These are phyloP conservation scores for Podilymbus podiceps DNA, from an alignment of 2,113 vertebrate genomes.

Conservation along the genomic window DNA sequence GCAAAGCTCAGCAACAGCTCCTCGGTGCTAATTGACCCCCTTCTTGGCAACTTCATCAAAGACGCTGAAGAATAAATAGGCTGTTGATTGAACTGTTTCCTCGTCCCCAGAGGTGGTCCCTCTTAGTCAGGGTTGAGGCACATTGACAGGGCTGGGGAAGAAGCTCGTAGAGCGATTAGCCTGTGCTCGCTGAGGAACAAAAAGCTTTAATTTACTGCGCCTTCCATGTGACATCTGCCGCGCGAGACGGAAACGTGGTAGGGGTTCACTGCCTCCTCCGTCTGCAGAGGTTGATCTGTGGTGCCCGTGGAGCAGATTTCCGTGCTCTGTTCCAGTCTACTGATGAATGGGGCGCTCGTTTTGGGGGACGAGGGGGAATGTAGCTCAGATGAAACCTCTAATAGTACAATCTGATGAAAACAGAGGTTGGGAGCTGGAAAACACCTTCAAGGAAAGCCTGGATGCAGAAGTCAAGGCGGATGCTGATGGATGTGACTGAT, in stretches of 20 bases:
- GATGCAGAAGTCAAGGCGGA: not conserved
- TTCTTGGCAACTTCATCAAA: slow-evolving; percentile 61
- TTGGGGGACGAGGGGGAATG: fast-evolving
- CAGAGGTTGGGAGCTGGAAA: not conserved
- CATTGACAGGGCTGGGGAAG: not conserved
- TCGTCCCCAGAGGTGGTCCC: slow-evolving; percentile 19
- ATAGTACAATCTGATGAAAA: not conserved
- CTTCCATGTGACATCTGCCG: not conserved
- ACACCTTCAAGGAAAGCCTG: not conserved
- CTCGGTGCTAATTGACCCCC: slow-evolving; percentile 1
- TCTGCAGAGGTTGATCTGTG: not conserved
- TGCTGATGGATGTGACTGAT: not conserved
- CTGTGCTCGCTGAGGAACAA: fast-evolving
- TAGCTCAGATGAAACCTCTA: not conserved
- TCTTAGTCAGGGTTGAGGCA: not conserved
- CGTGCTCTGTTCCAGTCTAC: fast-evolving
- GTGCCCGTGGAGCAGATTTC: not conserved
- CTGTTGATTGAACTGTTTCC: slow-evolving; percentile 32
- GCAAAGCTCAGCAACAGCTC: not conserved
- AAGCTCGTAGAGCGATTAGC: not conserved
- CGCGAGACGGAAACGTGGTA: fast-evolving
- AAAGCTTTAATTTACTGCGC: not conserved
- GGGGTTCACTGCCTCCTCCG: fast-evolving
- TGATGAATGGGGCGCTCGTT: not conserved
- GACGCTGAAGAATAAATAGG: not conserved